These are phyloP conservation scores for Hypanus sabinus DNA, from an alignment of 2,113 vertebrate genomes.

Conservation along the genomic window DNA sequence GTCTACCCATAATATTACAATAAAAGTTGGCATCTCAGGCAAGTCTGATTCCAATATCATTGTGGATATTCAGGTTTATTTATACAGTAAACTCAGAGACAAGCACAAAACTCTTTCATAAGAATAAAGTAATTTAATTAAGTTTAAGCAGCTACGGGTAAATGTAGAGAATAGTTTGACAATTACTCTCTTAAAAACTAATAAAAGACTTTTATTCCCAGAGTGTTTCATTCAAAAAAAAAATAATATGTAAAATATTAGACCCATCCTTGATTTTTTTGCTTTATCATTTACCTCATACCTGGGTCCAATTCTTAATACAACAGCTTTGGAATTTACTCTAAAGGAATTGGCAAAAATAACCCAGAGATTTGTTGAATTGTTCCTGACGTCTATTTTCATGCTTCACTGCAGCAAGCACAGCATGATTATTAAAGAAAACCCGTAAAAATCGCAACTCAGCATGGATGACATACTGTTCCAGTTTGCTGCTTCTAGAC, in stretches of 20 bases:
- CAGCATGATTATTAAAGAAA: not conserved
- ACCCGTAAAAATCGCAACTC: not conserved
- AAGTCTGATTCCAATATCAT: not conserved
- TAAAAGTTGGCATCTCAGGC: too few relatives aligned
- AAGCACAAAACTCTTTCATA: not conserved
- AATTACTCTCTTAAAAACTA: not conserved
- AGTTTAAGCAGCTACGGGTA: not conserved
- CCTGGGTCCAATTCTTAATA: not conserved
- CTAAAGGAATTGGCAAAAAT: not conserved
- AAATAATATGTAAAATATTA: not conserved
- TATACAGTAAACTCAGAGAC: not conserved
- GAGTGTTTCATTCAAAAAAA: not conserved
- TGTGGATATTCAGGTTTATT: not conserved
- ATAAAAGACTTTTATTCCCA: not conserved
- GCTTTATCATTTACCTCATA: not conserved
- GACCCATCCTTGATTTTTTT: not conserved
- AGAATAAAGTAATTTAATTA: not conserved
- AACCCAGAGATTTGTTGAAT: not conserved
- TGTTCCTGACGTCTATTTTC: not conserved
- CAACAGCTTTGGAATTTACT: not conserved
- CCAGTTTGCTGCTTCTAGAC: not conserved
- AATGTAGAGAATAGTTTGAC: not conserved
- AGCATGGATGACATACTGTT: not conserved
- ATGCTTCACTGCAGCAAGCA: not conserved
- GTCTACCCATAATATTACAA: too few relatives aligned